Conservation (phyloP, 2,888 invertebrate genomes). For the Seladonia tumulorum region DNA sequence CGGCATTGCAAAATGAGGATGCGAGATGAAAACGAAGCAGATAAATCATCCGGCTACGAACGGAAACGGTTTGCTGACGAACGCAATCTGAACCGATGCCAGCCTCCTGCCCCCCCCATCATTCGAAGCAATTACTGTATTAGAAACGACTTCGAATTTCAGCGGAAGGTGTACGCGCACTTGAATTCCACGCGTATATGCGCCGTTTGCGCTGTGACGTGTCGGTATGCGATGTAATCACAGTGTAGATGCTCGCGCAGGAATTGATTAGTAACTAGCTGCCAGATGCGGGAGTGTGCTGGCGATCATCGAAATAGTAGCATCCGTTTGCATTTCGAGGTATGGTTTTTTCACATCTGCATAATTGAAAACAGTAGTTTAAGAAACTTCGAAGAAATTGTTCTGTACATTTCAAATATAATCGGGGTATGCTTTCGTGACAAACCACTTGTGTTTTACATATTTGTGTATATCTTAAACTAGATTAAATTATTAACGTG, state of each 20-base stretch:
- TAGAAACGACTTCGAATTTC: slow-evolving; percentile 63
- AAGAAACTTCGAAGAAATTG: neutral
- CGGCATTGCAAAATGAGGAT: slow-evolving; percentile 51
- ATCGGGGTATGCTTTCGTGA: too few species aligned
- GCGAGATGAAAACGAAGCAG: slow-evolving; percentile 54
- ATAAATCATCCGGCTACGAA: slow-evolving; percentile 54
- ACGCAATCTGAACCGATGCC: slow-evolving; percentile 62
- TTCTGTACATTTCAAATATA: neutral
- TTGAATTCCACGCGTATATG: slow-evolving; percentile 46
- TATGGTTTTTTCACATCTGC: neutral
- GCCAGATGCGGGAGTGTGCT: slow-evolving; percentile 67
- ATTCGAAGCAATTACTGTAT: slow-evolving; percentile 58
- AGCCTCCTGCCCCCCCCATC: slow-evolving; percentile 28
- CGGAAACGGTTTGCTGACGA: slow-evolving; percentile 51
- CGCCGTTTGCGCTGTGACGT: slow-evolving; percentile 51
- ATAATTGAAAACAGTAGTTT: neutral
- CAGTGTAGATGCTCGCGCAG: slow-evolving; percentile 62
- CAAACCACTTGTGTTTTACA: too few species aligned
- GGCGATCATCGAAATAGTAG: slow-evolving; percentile 58
- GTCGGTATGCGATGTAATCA: slow-evolving; percentile 50
- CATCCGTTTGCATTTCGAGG: slow-evolving; percentile 50
- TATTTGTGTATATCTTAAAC: too few species aligned
- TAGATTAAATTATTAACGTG: too few species aligned
- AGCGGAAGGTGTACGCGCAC: slow-evolving; percentile 23
- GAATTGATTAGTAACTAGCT: slow-evolving; percentile 73